Base-by-base conservation (phyloP, 2,113 vertebrate genomes). In the Aviceda subcristata region DNA sequence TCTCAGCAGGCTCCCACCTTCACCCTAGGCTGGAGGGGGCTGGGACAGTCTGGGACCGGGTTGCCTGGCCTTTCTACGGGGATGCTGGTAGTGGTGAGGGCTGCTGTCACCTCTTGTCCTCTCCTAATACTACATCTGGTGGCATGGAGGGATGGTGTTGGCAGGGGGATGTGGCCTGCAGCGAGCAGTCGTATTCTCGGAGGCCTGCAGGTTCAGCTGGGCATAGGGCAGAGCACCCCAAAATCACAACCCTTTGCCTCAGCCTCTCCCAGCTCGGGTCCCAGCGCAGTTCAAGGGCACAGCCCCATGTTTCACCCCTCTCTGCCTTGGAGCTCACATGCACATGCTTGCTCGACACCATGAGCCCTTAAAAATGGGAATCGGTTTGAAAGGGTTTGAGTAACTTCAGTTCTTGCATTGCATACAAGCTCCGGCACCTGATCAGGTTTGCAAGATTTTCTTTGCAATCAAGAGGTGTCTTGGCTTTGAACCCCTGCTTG, bases 151-250 rank as follows among this genome's bases (percentile, higher is more conserved):
- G 53, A 20, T 67, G 60, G 4, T 29, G 56, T 6, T n/a, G 46
- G 48, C 67, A 34, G 46, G 23, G 22, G 21, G 17, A 2, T 34
- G 72, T 27, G 82, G 32, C 45, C 64, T 86, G 79, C 55, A 73
- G 41, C 1, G 3, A 80, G 41, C 7, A 4, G 19, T 9, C 2
- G 3, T 43, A 22, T 2, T 27, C 38, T 36, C 1, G 2, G 27
- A 45, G 27, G 32, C 3, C 26, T 57, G 27, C 6, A 8, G 1
- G 1, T 64, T 62, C 73, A 45, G 34, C n/a, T 75, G 72, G 39
- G 24, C 36, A 34, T 15, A 45, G 50, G 50, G 9, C 55, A 66
- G 26, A 72, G 63, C 30, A 69, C n/a, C 53, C 48, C 26, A 27
- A 34, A 68, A 30, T 18, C 30, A 36, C 32, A n/a, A 24, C 6